Evolutionary conservation across 1,140 invertebrate genomes (phyloP).

Genomic region (Achroia grisella): DNA sequence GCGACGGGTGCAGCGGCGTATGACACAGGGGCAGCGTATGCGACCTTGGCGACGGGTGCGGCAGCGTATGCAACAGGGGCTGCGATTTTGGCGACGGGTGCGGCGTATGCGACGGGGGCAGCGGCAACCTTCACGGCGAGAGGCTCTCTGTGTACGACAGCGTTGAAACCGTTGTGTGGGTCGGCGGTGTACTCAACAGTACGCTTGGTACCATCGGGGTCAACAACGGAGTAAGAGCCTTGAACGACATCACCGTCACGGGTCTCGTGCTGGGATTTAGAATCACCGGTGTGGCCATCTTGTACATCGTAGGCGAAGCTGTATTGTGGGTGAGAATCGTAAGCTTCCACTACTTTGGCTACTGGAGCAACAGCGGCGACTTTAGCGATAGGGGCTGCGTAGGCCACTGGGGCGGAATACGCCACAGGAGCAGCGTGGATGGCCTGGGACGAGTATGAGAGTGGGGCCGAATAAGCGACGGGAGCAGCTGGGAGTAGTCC

Average conservation of each 20-base stretch:
- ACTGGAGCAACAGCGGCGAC: constrained; percentile 10
- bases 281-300: constrained; percentile 79
- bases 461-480: constrained; percentile 32
- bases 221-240: constrained; percentile 77
- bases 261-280: constrained; percentile 78
- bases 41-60: constrained; percentile 27
- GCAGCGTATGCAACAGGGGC: constrained; percentile 37
- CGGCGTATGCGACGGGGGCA: constrained; percentile 26
- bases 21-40: constrained; percentile 9
- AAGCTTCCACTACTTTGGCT: constrained; percentile 30
- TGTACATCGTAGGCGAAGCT: constrained; percentile 78
- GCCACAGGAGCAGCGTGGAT: constrained; percentile 17
- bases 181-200: constrained; percentile 79
- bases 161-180: constrained; percentile 71
- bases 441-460: constrained; percentile 17
- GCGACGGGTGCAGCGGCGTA: constrained; percentile 33
- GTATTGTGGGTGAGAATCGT: constrained; percentile 76
- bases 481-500: constrained; percentile 26
- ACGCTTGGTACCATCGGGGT: constrained; percentile 78
- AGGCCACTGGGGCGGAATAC: constrained; percentile 18
- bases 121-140: constrained; percentile 32
- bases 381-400: constrained; percentile 12
- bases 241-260: constrained; percentile 76
- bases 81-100: constrained; percentile 40
- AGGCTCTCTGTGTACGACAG: constrained; percentile 57